Base-by-base conservation (phyloP, 2,113 vertebrate species). In the Ptilonorhynchus violaceus region DNA sequence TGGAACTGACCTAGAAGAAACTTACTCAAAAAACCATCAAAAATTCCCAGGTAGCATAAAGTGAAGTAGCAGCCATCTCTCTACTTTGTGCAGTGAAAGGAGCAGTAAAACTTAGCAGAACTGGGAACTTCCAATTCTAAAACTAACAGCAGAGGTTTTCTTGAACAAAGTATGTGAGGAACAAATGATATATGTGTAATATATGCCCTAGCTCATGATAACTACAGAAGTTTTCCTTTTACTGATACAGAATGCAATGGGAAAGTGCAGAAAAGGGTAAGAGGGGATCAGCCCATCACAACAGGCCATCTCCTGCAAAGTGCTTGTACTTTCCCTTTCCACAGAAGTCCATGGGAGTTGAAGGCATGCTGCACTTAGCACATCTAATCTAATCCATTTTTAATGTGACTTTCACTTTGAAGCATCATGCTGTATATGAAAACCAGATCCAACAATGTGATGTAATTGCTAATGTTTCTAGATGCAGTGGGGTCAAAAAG, bases 391-490 rank as follows among this genome's bases (percentile, higher is more conserved):
- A 92, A 95, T 95, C 68, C 3, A 94, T 97, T 93, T 96, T 95
- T 96, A 95, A 96, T 93, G 83, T 86, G 56, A n/a, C 68, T 90
- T 92, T 92, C 73, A 80, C 76, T 91, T 77, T 91, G 72, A 56
- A 90, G 56, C 63, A 63, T 80, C 75, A 31, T 74, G 35, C 59
- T 88, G 35, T 41, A 59, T 79, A n/a, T 35, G 52, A 80, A 92
- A 74, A 81, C 35, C 53, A 16, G 20, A 28, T 49, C 52, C 41
- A 92, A 85, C 56, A 70, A 44, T 56, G n/a, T 77, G 67, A n/a
- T 93, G 82, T 79, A 86, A 23, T 52, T 89, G 68, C 44, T 89
- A 59, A 72, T 70, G 49, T 84, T 92, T 74, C 69, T 84, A 35
- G 41, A 68, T 64, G 58, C 44, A 67, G 33, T 1, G 10, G 88